These are phyloP conservation scores for Oscheius sp. DNA, from an alignment of 2,888 invertebrate genomes.

Conservation along the genomic window DNA sequence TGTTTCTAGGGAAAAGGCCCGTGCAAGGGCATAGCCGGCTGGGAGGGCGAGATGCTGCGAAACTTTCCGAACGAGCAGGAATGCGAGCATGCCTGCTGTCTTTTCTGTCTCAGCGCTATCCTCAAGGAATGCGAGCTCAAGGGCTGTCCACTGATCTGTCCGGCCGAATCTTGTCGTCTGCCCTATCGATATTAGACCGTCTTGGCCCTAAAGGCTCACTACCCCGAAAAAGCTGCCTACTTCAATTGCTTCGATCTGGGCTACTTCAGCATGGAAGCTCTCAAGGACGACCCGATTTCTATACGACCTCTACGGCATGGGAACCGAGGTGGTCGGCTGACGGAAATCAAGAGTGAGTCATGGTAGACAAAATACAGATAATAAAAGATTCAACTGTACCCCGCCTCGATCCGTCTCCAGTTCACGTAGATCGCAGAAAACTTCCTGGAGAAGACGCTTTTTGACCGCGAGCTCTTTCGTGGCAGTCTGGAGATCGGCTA, in stretches of 20 bases:
- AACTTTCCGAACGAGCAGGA: constrained; percentile 65
- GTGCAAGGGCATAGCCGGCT: constrained; percentile 45
- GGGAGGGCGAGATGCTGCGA: constrained; percentile 59
- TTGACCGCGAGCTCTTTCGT: constrained; percentile 1
- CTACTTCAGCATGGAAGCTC: constrained; percentile 58
- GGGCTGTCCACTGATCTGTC: constrained; percentile 57
- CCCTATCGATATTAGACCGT: constrained; percentile 64
- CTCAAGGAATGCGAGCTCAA: constrained; percentile 54
- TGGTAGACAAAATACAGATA: neutral
- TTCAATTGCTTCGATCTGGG: constrained; percentile 60
- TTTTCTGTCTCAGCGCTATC: constrained; percentile 52
- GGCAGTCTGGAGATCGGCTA: constrained; percentile 4
- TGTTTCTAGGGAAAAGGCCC: constrained; percentile 31
- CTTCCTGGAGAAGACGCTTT: constrained; percentile 24
- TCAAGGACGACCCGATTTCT: constrained; percentile 54
- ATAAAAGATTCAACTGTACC: constrained; percentile 4
- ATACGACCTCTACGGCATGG: constrained; percentile 38
- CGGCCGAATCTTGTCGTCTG: constrained; percentile 54
- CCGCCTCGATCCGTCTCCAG: neutral
- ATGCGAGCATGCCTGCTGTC: constrained; percentile 65
- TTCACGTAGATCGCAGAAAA: constrained; percentile 15
- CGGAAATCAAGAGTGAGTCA: constrained; percentile 17
- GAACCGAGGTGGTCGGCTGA: neutral
- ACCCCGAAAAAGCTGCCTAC: constrained; percentile 57
- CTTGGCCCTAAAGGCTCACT: constrained; percentile 54